Base-by-base conservation (phyloP, 30 jellyfish, hydroid and myxozoan species). In the Clytia hemisphaerica region DNA sequence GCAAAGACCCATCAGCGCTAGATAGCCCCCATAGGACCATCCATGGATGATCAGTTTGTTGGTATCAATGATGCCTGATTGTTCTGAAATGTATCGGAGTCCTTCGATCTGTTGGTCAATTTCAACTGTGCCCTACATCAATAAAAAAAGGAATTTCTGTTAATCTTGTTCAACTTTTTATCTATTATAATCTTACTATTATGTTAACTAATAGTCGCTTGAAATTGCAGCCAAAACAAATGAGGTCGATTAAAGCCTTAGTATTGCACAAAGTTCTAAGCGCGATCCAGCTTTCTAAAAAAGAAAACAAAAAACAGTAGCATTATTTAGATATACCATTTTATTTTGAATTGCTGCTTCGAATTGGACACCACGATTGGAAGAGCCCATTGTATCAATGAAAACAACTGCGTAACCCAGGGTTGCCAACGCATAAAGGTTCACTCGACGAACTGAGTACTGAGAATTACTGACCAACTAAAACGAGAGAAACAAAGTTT, bases 21-120 rank as follows among this genome's bases (percentile, higher is more conserved):
- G 44, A 54, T 84, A 84, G 30, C 95, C 95, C 7, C 95, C 95
- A 47, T 84, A 84, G 2, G 95, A 84, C 95, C 95, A 84, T 44
- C 95, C 95, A 59, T 84, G 95, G 33, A 84, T 70, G 31, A 85
- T 93, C 0, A 84, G 34, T 35, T 83, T 72, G 14, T 69, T 32
- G 84, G 77, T 58, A 58, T 84, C 95, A 42, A 84, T 84, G 4
- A 79, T 67, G 25, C 69, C 78, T n/a, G 71, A 69, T 22, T 40
- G 69, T 24, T 68, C 81, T 0, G 95, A 82, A 6, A 77, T 62
- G 70, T 32, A 53, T 27, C 71, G 50, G 29, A 84, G 35, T 1
- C 93, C 95, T 50, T 75, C 92, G 15, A 84, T 78, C 61, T 84
- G 95, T 32, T 84, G 93, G n/a, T 71, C 88, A 15, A 84, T 84